These are phyloP conservation scores for Chrysocyon brachyurus DNA, from an alignment of 2,797 vertebrate genomes.

Conservation along the genomic window DNA sequence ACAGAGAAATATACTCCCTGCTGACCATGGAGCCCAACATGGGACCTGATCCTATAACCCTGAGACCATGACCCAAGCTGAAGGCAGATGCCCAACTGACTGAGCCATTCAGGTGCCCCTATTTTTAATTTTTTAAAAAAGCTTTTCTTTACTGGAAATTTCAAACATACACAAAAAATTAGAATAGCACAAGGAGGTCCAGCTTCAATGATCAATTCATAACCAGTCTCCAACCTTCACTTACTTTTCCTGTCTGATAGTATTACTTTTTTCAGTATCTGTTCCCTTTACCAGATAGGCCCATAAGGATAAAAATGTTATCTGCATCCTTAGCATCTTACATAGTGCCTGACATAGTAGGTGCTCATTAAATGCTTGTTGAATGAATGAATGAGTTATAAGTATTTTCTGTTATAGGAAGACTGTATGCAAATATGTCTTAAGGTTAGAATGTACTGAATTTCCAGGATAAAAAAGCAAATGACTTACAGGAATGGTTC, in stretches of 20 bases:
- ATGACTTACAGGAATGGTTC: slow-evolving; percentile 5
- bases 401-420: slow-evolving; percentile 52
- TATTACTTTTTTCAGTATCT: background rate
- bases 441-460: slow-evolving; percentile 29
- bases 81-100: no score
- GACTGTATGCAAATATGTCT: background rate
- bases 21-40: no score
- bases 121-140: background rate
- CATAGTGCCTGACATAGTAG: background rate
- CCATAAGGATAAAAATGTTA: background rate
- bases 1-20: no score
- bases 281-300: background rate
- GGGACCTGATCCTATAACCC: no score
- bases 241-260: background rate
- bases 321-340: background rate
- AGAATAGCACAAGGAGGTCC: background rate
- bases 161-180: background rate
- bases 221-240: background rate
- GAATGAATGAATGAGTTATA: background rate
- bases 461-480: slow-evolving; percentile 36
- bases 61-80: no score
- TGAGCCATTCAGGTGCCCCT: no score
- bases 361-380: background rate
- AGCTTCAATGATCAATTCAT: background rate
- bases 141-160: slow-evolving; percentile 17